Evolutionary conservation across 1,140 invertebrate species (phyloP).

Genomic region (Proctacanthus coquilletti): DNA sequence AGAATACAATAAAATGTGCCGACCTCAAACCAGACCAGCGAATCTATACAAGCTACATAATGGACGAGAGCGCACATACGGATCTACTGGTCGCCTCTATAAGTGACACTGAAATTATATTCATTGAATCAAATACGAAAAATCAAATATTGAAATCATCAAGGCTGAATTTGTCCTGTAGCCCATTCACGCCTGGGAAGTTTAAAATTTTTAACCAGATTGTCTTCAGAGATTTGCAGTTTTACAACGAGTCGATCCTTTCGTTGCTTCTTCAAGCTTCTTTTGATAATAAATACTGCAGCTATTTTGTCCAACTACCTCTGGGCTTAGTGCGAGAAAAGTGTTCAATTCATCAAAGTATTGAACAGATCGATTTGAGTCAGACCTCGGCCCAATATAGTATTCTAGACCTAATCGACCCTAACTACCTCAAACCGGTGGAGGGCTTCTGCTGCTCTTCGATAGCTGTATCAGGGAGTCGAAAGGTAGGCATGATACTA

Average conservation of each 20-base stretch:
- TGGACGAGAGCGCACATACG: slow-evolving; percentile 11
- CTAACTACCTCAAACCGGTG: slow-evolving; percentile 39
- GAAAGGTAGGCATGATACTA: slow-evolving; percentile 47
- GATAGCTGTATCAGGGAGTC: slow-evolving; percentile 70
- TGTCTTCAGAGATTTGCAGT: slow-evolving; percentile 37
- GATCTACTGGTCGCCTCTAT: slow-evolving; percentile 20
- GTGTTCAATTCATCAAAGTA: slow-evolving; percentile 23
- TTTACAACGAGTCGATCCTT: slow-evolving; percentile 63
- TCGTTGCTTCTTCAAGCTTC: slow-evolving; percentile 54
- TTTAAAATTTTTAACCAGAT: slow-evolving; percentile 22
- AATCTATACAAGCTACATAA: slow-evolving; percentile 17
- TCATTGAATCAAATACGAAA: slow-evolving; percentile 17
- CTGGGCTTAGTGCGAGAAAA: slow-evolving; percentile 31
- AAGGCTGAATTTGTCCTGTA: slow-evolving; percentile 18
- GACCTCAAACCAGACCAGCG: slow-evolving; percentile 17
- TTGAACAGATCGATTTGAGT: slow-evolving; percentile 32
- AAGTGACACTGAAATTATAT: slow-evolving; percentile 16
- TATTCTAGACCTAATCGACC: slow-evolving; percentile 33
- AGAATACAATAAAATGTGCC: slow-evolving; percentile 34
- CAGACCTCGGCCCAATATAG: slow-evolving; percentile 34
- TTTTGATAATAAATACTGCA: slow-evolving; percentile 30
- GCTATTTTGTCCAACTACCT: slow-evolving; percentile 50
- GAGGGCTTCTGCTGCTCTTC: slow-evolving; percentile 55
- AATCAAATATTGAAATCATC: slow-evolving; percentile 13
- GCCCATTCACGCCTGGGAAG: slow-evolving; percentile 21